These are phyloP conservation scores for Sanderia malayensis DNA, from an alignment of 30 jellyfish, hydroid and myxozoan species.

Conservation along the genomic window DNA sequence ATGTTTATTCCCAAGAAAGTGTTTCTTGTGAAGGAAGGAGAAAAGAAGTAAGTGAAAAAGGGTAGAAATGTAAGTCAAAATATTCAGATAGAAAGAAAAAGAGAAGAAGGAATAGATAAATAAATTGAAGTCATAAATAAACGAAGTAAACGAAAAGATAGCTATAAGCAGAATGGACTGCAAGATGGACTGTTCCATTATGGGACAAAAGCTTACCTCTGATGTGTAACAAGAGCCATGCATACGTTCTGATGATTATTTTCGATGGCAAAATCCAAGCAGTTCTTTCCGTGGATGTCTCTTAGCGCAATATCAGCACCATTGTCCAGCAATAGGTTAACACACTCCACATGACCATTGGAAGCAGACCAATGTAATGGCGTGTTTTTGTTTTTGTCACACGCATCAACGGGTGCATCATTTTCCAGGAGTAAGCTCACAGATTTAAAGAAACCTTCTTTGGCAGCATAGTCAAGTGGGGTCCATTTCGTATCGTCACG, in stretches of 20 bases:
- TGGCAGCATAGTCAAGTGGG: constrained; percentile 93
- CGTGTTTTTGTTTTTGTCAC: constrained; percentile 76
- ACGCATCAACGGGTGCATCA: constrained; percentile 95
- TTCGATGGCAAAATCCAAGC: constrained; percentile 87
- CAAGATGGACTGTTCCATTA: too few species aligned
- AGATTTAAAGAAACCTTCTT: constrained; percentile 68
- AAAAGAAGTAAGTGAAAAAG: too few species aligned
- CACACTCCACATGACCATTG: constrained; percentile 85
- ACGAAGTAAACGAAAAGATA: too few species aligned
- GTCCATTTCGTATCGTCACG: constrained; percentile 96
- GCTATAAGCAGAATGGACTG: not conserved
- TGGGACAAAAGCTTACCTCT: constrained; percentile 57
- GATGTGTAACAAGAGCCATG: constrained; percentile 80
- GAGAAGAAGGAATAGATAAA: too few species aligned
- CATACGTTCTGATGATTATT: constrained; percentile 78
- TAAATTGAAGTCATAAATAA: too few species aligned
- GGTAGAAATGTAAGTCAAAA: too few species aligned
- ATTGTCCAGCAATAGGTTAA: constrained; percentile 60
- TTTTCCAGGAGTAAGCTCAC: constrained; percentile 65
- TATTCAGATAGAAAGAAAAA: too few species aligned
- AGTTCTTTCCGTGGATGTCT: constrained; percentile 68
- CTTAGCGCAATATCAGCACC: constrained; percentile 75
- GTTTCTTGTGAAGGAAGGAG: too few species aligned
- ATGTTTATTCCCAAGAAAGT: too few species aligned
- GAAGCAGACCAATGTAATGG: constrained; percentile 93